These are phyloP conservation scores for Proteles cristata DNA, from an alignment of 2,113 vertebrate species.

Conservation along the genomic window DNA sequence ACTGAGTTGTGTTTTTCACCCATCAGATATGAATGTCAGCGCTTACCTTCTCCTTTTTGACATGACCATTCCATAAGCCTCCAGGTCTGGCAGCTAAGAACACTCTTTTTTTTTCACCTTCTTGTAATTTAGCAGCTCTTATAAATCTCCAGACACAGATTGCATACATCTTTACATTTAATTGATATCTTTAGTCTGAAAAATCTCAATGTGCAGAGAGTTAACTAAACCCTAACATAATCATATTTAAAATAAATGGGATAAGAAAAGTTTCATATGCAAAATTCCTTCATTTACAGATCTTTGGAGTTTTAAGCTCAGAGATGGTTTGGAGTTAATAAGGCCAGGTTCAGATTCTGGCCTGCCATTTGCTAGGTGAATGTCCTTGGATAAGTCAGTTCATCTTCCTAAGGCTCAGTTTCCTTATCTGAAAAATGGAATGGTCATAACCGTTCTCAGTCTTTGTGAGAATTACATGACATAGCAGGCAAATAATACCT, in stretches of 20 bases:
- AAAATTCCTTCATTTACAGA: slow-evolving; percentile 4
- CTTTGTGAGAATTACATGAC: not conserved
- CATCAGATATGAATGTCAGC: not conserved
- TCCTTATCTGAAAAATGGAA: slow-evolving; percentile 26
- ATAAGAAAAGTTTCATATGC: not conserved
- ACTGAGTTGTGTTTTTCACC: not conserved
- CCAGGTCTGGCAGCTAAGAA: not conserved
- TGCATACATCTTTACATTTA: not conserved
- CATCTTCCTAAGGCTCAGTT: not conserved
- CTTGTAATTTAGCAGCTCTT: not conserved
- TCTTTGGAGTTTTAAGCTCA: not conserved
- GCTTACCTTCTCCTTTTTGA: not conserved
- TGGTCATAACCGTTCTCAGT: not conserved
- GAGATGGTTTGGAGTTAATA: not conserved
- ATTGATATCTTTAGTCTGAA: slow-evolving; percentile 15
- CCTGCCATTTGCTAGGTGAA: not conserved
- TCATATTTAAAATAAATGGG: slow-evolving; percentile 40
- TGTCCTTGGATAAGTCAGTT: not conserved
- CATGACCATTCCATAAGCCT: not conserved
- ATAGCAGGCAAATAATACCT: not conserved
- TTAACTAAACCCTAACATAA: slow-evolving; percentile 11
- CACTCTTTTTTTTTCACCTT: not conserved
- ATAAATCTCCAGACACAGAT: not conserved
- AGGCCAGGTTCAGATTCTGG: not conserved
- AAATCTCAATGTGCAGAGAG: not conserved